phyloP scores from a whole-genome alignment of 2,113 vertebrate genomes.

The Arothron firmamentum region DNA sequence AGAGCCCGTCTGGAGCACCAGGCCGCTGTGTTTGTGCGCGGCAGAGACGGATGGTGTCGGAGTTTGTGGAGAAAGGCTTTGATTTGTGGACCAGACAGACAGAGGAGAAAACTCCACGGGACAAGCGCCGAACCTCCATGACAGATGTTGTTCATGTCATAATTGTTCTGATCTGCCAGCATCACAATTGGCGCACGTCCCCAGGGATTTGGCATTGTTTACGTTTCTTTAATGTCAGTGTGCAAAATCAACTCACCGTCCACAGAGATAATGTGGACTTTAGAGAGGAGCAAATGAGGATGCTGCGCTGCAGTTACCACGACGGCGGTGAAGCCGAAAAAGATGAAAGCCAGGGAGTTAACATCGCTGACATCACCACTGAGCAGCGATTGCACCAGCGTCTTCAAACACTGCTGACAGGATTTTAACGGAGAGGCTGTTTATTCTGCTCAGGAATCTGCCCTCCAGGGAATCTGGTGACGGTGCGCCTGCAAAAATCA shows the following conservation, averaged over 20 bases:
- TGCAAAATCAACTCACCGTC: slow-evolving; percentile 22
- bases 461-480: slow-evolving; percentile 35
- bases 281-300: slow-evolving; percentile 18
- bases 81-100: slow-evolving; percentile 42
- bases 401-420: slow-evolving; percentile 53
- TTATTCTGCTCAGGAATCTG: slow-evolving; percentile 32
- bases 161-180: slow-evolving; percentile 54
- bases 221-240: slow-evolving; percentile 36
- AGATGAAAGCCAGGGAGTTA: slow-evolving; percentile 61
- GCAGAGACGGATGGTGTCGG: slow-evolving; percentile 20
- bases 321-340: slow-evolving; percentile 22
- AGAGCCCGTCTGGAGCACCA: too few species aligned
- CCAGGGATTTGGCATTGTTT: slow-evolving; percentile 53
- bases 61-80: slow-evolving; percentile 26
- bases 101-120: slow-evolving; percentile 48
- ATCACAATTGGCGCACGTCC: slow-evolving; percentile 44
- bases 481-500: slow-evolving; percentile 28
- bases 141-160: slow-evolving; percentile 45
- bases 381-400: slow-evolving; percentile 52
- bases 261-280: slow-evolving; percentile 17
- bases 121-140: slow-evolving; percentile 44
- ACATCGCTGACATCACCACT: slow-evolving; percentile 59
- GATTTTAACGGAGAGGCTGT: slow-evolving; percentile 31
- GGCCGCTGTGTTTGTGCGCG: background rate
- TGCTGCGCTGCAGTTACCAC: slow-evolving; percentile 25